A percentile compares a stretch with the other conserved stretches of the same genome.
Evolutionary conservation across 2,797 vertebrate genomes (phyloP).

Genomic region (Astyanax mexicanus): DNA sequence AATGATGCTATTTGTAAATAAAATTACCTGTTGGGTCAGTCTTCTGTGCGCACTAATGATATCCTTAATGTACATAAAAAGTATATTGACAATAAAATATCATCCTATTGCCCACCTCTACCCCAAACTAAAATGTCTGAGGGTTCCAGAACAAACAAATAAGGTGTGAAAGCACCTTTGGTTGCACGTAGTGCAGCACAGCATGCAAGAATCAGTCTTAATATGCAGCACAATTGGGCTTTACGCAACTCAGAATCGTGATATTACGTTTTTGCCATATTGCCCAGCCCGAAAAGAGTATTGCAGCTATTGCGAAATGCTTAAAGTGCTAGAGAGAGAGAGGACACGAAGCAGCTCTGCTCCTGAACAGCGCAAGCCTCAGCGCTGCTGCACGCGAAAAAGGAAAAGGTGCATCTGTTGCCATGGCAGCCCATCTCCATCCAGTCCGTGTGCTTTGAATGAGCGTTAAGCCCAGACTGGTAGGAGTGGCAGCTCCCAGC

Average conservation of each 20-base stretch:
- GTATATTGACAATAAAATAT: too few species aligned
- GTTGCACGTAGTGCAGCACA: not conserved
- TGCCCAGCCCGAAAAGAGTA: not conserved
- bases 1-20: too few species aligned
- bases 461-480: conserved; percentile 72
- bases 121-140: too few species aligned
- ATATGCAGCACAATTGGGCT: too few species aligned
- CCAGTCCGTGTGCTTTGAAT: conserved; percentile 76
- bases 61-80: too few species aligned
- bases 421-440: conserved; percentile 79
- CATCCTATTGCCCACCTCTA: too few species aligned
- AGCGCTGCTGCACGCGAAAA: conserved; percentile 42
- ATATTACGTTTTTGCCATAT: not conserved
- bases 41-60: too few species aligned
- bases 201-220: too few species aligned
- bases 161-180: too few species aligned
- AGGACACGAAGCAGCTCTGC: conserved; percentile 31
- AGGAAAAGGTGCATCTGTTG: conserved; percentile 78
- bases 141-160: too few species aligned
- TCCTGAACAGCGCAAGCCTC: conserved; percentile 18
- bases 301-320: not conserved
- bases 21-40: too few species aligned
- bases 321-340: too few species aligned
- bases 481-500: conserved; percentile 43
- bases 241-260: not conserved